These are phyloP conservation scores for Paedocypris sp. DNA, from an alignment of 2,113 vertebrate species.

Conservation along the genomic window DNA sequence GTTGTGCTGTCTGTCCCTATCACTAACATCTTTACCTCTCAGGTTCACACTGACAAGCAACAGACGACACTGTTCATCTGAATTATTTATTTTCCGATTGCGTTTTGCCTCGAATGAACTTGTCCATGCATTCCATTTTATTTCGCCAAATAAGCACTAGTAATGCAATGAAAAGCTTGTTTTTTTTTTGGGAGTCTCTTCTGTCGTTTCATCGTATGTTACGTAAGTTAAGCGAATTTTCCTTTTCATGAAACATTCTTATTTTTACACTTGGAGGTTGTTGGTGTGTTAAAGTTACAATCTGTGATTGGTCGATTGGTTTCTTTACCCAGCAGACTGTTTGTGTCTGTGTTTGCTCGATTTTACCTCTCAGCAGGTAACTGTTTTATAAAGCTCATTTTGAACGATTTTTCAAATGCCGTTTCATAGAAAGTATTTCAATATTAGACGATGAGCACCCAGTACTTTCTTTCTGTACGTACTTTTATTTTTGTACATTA, in stretches of 20 bases:
- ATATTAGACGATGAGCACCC: constrained; percentile 53
- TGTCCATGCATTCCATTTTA: constrained; percentile 29
- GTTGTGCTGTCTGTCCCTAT: neutral
- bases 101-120: constrained; percentile 25
- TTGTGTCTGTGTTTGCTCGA: constrained; percentile 25
- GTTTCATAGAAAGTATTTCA: constrained; percentile 36
- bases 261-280: constrained; percentile 4
- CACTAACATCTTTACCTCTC: constrained; percentile 16
- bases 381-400: constrained; percentile 54
- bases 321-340: constrained; percentile 23
- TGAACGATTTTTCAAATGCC: constrained; percentile 35
- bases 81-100: constrained; percentile 22
- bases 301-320: constrained; percentile 13
- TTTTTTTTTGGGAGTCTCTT: constrained; percentile 6
- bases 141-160: constrained; percentile 37
- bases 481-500: constrained; percentile 80
- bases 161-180: constrained; percentile 19
- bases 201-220: constrained; percentile 28
- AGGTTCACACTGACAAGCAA: constrained; percentile 31
- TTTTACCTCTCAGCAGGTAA: constrained; percentile 38
- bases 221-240: constrained; percentile 2
- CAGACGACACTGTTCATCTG: constrained; percentile 32
- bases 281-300: constrained; percentile 21
- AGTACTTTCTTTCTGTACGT: constrained; percentile 47
- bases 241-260: neutral